Conservation (phyloP, 1,140 invertebrate species). For the Drosophila rufa region DNA sequence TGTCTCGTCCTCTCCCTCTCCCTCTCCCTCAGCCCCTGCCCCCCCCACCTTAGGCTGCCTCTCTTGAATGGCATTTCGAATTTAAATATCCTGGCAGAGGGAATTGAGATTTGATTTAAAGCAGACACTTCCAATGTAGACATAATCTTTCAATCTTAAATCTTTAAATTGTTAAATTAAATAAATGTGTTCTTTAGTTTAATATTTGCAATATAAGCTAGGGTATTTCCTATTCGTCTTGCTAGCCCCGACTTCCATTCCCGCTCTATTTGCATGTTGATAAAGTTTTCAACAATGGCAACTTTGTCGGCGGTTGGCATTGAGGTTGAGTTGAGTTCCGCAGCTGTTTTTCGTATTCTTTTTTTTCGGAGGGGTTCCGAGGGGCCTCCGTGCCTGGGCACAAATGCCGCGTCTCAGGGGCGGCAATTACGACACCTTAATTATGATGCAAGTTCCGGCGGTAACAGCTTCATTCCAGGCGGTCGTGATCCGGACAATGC, state of each 20-base stretch:
- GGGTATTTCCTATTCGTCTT: neutral
- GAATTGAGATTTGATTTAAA: neutral
- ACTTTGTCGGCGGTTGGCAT: constrained; percentile 50
- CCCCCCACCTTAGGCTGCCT: too few relatives aligned
- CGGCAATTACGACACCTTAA: constrained; percentile 62
- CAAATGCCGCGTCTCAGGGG: constrained; percentile 70
- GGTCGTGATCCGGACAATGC: constrained; percentile 66
- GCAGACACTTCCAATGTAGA: too few relatives aligned
- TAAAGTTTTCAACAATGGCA: constrained; percentile 45
- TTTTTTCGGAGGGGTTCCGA: neutral
- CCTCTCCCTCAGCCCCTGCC: too few relatives aligned
- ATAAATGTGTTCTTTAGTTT: too few relatives aligned
- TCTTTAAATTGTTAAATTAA: too few relatives aligned
- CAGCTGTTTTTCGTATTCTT: constrained; percentile 15
- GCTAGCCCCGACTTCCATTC: neutral
- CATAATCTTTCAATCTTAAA: too few relatives aligned
- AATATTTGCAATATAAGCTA: neutral
- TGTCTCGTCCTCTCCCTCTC: neutral
- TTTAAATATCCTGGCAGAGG: neutral
- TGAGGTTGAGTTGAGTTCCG: constrained; percentile 42
- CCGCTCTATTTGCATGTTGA: constrained; percentile 38
- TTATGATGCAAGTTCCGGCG: constrained; percentile 56
- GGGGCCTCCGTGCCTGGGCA: constrained; percentile 60
- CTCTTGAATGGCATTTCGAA: constrained; percentile 1
- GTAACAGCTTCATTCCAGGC: constrained; percentile 75